These are phyloP conservation scores for Hanleya hanleyi DNA, from an alignment of 2,888 invertebrate genomes.

Conservation along the genomic window DNA sequence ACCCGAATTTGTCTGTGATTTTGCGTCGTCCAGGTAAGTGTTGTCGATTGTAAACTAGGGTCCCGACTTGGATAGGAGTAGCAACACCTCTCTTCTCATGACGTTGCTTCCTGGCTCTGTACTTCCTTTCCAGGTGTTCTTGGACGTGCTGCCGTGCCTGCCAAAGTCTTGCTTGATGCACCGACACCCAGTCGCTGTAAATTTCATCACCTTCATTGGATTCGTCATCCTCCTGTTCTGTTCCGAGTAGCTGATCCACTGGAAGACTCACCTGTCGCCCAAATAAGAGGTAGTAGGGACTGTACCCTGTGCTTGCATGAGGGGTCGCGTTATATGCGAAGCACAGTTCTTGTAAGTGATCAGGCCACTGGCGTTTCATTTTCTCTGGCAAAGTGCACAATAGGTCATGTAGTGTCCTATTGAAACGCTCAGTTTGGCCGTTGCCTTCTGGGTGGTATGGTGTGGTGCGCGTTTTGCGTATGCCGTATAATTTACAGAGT, in stretches of 20 bases:
- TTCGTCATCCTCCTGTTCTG: no score
- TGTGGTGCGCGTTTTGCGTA: neutral
- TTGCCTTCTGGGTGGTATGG: neutral
- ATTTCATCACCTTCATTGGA: no score
- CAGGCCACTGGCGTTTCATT: no score
- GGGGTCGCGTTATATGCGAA: no score
- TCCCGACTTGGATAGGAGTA: neutral
- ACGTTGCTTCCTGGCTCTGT: neutral
- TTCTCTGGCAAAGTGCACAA: no score
- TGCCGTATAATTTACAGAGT: neutral
- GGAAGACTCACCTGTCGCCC: no score
- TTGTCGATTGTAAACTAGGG: neutral
- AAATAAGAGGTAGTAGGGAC: no score
- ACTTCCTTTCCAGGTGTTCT: neutral
- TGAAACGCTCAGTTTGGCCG: no score
- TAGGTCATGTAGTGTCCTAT: no score
- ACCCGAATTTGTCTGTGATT: neutral
- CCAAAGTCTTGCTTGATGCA: neutral
- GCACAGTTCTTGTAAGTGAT: no score
- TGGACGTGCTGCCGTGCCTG: neutral
- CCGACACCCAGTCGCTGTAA: neutral
- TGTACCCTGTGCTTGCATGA: no score
- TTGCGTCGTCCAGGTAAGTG: neutral
- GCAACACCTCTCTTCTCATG: neutral
- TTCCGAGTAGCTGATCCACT: no score